Evolutionary conservation across 1,140 invertebrate species (phyloP), one percentile per base, ranked within the genome.

Genomic region (Drosophila chauvacae): DNA sequence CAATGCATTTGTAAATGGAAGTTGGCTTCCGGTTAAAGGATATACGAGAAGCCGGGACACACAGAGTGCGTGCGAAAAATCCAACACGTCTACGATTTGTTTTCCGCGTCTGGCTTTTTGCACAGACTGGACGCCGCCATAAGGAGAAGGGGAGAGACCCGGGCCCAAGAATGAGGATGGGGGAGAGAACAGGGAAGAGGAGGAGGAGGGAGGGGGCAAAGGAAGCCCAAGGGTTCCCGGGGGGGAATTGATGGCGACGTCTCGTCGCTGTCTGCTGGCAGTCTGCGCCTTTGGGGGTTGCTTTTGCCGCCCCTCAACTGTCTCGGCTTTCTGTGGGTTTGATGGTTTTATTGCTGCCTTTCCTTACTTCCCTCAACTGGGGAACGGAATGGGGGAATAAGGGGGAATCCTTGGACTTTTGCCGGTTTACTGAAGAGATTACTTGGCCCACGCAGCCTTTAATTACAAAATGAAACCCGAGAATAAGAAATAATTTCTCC

Each of bases 11-110:
- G 83, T 69, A 77, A 87, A 87, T 87, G 84, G 80, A 79, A 58
- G 71, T 90, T 74, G 85, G 84, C 80, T 87, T 87, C 84, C 84
- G 84, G 84, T 76, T 84, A 77, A 87, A 88, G 84, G 84, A 87
- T 90, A 88, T 84, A 83, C 64, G 60, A 70, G 81, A 50, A 80
- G 70, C 13, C 33, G 20, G 55, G 16, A 57, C 51, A 68, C 55
- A 57, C 45, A 68, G 50, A 81, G 77, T 90, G 85, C 86, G 84
- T 90, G 84, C 81, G 85, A 90, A 85, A 76, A 88, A 88, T 69
- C 81, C 84, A 90, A 88, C 86, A 90, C 84, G 79, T 77, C 85
- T 64, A 65, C 80, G 59, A 74, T 74, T 71, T 79, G 69, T 86
- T 78, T 78, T 78, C 75, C 74, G 66, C 55, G 83, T 79, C 79